These are phyloP conservation scores for Elgaria multicarinata DNA, from an alignment of 2,113 vertebrate genomes.

Conservation along the genomic window DNA sequence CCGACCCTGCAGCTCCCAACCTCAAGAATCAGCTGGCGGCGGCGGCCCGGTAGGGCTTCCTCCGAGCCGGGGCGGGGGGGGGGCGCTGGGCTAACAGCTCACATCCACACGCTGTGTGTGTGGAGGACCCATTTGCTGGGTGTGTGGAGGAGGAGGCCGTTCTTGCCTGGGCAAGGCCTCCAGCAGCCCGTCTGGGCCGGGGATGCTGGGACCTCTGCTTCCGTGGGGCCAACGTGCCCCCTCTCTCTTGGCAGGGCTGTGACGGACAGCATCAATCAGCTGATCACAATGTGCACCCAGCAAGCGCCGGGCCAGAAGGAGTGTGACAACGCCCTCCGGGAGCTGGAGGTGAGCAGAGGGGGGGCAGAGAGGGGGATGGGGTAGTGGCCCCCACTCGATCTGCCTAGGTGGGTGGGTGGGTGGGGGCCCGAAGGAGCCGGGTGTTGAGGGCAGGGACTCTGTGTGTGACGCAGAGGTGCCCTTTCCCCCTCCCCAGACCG, in stretches of 20 bases:
- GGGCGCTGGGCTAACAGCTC: neutral
- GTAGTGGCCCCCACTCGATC: accelerated
- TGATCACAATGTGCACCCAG: slow-evolving; percentile 98
- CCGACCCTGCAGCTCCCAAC: slow-evolving; percentile 91
- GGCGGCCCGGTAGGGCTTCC: slow-evolving; percentile 85
- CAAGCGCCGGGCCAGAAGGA: slow-evolving; percentile 97
- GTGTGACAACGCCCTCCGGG: slow-evolving; percentile 94
- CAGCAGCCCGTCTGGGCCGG: too few species aligned
- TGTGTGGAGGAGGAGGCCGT: too few species aligned
- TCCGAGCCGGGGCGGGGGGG: too few species aligned
- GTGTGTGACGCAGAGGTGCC: neutral
- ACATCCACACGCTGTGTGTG: too few species aligned
- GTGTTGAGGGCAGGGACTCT: neutral
- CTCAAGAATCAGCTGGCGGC: slow-evolving; percentile 97
- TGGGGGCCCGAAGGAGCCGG: neutral
- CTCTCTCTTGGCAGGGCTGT: slow-evolving; percentile 82
- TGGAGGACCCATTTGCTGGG: too few species aligned
- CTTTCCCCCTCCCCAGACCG: slow-evolving; percentile 78
- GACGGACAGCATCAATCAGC: slow-evolving; percentile 97
- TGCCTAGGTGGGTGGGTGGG: neutral
- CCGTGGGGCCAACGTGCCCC: accelerated
- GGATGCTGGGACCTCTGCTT: accelerated
- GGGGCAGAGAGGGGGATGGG: too few species aligned
- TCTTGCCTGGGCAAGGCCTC: too few species aligned
- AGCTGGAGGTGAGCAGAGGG: slow-evolving; percentile 85